A percentile compares a stretch with the other conserved stretches of the same genome.
phyloP scores from a whole-genome alignment of 2,113 vertebrate species.

The Uropsilus gracilis region DNA sequence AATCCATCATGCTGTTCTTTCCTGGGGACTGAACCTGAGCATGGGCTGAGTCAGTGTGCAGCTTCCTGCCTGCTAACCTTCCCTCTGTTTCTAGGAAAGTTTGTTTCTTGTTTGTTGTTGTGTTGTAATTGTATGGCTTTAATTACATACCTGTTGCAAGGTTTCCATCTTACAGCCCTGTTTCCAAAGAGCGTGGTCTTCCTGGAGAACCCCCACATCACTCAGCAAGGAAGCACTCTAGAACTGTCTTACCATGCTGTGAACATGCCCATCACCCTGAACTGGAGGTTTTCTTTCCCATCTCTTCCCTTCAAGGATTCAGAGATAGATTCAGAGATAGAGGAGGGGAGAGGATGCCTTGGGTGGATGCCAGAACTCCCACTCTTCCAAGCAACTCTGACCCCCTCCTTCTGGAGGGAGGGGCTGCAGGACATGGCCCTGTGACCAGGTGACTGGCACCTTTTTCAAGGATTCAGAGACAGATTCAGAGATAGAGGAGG shows the following conservation, averaged over 20 bases:
- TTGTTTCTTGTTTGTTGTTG: neutral
- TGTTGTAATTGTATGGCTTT: neutral
- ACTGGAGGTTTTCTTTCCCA: accelerated
- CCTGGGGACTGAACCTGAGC: neutral
- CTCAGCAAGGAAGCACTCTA: neutral
- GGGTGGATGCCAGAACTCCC: no score
- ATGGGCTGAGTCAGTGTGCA: neutral
- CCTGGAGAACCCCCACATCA: neutral
- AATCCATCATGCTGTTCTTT: accelerated
- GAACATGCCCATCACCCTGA: neutral
- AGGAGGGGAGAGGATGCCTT: neutral
- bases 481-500: neutral
- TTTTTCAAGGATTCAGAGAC: neutral
- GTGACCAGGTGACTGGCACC: neutral
- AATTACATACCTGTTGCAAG: neutral
- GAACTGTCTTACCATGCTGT: no score
- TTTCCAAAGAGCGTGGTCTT: neutral
- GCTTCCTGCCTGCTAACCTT: neutral
- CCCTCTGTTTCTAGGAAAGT: neutral
- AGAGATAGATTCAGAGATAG: neutral
- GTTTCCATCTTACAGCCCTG: neutral
- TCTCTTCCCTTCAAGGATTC: neutral
- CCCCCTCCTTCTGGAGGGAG: no score
- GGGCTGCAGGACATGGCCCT: accelerated
- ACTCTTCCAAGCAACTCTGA: neutral